Evolutionary conservation across 2,888 invertebrate genomes (phyloP).

Genomic region (Maniola hyperantus): DNA sequence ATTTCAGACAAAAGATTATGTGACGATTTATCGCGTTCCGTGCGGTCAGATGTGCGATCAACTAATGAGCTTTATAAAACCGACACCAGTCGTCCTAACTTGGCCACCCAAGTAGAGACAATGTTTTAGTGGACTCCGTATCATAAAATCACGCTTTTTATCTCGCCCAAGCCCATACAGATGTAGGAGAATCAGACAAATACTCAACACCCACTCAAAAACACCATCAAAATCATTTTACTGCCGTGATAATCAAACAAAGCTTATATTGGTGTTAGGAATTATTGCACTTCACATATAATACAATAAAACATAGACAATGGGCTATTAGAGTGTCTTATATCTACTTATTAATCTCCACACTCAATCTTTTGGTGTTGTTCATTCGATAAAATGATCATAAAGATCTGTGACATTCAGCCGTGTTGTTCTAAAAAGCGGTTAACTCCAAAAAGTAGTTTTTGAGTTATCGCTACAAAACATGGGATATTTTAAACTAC

Average conservation of each 20-base stretch:
- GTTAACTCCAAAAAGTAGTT: too few species aligned
- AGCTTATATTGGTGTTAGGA: constrained; percentile 52
- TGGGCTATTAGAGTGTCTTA: constrained; percentile 13
- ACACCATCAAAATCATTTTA: constrained; percentile 57
- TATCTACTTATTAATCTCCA: constrained; percentile 20
- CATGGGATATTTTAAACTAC: too few species aligned
- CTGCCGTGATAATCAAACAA: constrained; percentile 56
- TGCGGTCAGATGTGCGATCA: background rate
- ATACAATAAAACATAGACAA: constrained; percentile 22
- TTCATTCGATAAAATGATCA: background rate
- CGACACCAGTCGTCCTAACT: constrained; percentile 42
- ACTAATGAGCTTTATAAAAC: constrained; percentile 18
- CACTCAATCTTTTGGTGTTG: constrained; percentile 4
- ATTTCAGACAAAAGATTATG: background rate
- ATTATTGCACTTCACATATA: constrained; percentile 49
- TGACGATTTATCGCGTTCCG: background rate
- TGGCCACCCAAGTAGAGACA: constrained; percentile 79
- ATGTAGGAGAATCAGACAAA: constrained; percentile 64
- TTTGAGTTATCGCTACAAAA: too few species aligned
- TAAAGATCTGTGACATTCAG: background rate
- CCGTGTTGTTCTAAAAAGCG: too few species aligned
- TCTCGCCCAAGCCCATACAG: constrained; percentile 61
- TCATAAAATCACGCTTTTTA: constrained; percentile 80
- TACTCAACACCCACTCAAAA: constrained; percentile 70
- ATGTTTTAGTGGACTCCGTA: constrained; percentile 70